phyloP scores from a whole-genome alignment of 1,140 invertebrate species.

The Drosophila ercepeae region DNA sequence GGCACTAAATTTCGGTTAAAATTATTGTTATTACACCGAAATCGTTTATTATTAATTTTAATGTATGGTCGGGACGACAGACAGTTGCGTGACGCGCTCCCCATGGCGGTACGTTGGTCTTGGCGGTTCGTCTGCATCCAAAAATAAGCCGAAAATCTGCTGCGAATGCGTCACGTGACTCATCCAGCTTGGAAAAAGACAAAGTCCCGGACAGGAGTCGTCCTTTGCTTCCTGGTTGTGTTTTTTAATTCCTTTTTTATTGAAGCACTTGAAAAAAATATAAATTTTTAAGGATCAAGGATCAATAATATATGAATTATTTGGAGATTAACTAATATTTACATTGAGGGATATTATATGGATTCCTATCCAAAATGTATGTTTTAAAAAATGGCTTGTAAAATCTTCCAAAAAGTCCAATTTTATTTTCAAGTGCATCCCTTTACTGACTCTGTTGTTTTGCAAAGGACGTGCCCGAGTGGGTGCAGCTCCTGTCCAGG shows the following conservation, averaged over 20 bases:
- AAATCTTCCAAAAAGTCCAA: too few species aligned
- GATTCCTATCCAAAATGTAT: too few species aligned
- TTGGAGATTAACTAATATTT: too few species aligned
- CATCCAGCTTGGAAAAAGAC: slow-evolving; percentile 27
- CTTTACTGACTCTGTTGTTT: slow-evolving; percentile 43
- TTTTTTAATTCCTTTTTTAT: slow-evolving; percentile 41
- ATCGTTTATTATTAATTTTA: slow-evolving; percentile 83
- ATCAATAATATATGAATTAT: too few species aligned
- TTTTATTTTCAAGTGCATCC: slow-evolving; percentile 14
- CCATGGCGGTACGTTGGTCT: slow-evolving; percentile 41
- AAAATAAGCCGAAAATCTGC: slow-evolving; percentile 52
- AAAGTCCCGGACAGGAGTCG: slow-evolving; percentile 42
- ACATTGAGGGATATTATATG: too few species aligned
- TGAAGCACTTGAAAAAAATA: slow-evolving; percentile 3
- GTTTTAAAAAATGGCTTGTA: too few species aligned
- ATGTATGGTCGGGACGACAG: slow-evolving; percentile 53
- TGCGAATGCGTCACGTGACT: slow-evolving; percentile 75
- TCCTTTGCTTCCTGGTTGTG: slow-evolving; percentile 54
- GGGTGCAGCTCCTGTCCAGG: slow-evolving; percentile 65
- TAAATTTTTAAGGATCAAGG: too few species aligned
- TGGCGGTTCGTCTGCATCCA: slow-evolving; percentile 60
- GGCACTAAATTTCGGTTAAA: slow-evolving; percentile 76
- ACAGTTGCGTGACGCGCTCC: slow-evolving; percentile 57
- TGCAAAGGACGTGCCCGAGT: slow-evolving; percentile 72
- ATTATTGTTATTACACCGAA: slow-evolving; percentile 80